These are phyloP conservation scores for Sebastes reedi DNA, from an alignment of 2,797 vertebrate species.

Conservation along the genomic window DNA sequence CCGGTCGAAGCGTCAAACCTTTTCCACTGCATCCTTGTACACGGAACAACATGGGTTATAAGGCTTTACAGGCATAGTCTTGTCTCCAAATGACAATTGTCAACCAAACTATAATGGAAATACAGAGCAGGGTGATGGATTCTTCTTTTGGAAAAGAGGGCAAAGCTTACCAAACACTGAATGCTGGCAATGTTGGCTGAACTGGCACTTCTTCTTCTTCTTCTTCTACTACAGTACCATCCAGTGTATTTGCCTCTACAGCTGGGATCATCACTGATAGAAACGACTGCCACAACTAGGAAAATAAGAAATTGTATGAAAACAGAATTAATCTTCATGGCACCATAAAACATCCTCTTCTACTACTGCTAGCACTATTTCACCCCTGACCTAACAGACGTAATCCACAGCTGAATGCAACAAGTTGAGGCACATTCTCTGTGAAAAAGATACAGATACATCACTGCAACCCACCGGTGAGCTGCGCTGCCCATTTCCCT, in stretches of 20 bases:
- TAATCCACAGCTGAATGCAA: not conserved
- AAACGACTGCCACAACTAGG: not conserved
- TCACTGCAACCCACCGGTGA: not conserved
- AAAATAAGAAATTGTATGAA: not conserved
- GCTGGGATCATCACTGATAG: not conserved
- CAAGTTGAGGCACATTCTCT: not conserved
- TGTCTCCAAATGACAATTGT: not conserved
- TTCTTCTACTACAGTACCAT: not conserved
- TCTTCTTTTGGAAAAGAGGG: not conserved
- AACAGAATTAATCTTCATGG: not conserved
- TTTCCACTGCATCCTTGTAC: not conserved
- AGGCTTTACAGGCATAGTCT: not conserved
- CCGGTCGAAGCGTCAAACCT: not conserved
- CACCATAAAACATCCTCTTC: not conserved
- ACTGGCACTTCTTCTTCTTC: no score
- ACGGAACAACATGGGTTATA: not conserved
- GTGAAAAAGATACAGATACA: not conserved
- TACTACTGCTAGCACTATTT: not conserved
- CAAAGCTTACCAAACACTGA: not conserved
- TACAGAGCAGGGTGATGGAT: not conserved
- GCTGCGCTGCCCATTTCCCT: not conserved
- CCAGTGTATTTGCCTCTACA: not conserved
- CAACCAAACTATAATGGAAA: not conserved
- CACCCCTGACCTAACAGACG: not conserved
- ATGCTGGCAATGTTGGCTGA: not conserved